Conservation (phyloP, 2,797 vertebrate species). For the Siniperca undulata region DNA sequence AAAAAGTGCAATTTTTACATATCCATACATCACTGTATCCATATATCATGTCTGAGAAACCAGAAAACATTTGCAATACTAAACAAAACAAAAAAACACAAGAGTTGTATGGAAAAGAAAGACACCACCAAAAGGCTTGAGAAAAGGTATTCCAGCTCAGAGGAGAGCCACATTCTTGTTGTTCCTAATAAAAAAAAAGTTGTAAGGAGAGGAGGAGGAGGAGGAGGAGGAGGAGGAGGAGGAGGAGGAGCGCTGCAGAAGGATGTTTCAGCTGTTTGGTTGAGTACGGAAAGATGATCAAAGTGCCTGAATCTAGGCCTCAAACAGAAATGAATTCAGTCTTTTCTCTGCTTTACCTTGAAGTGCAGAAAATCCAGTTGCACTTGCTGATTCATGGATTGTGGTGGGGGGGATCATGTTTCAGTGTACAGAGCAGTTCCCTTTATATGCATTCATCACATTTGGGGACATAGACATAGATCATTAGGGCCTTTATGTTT, state of each 20-base stretch:
- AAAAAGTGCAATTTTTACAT: neutral
- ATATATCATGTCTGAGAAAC: neutral
- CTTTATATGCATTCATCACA: neutral
- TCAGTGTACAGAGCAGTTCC: conserved; percentile 1
- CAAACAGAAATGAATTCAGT: conserved; percentile 34
- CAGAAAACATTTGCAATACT: neutral
- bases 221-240: neutral
- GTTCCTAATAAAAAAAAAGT: conserved; percentile 14
- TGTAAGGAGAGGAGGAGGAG: neutral
- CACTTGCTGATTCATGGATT: conserved; percentile 56
- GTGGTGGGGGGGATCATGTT: neutral
- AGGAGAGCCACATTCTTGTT: conserved; percentile 30
- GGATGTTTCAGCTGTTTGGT: conserved; percentile 32
- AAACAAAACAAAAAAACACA: neutral
- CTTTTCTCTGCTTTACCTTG: conserved; percentile 42
- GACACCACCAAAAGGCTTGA: neutral
- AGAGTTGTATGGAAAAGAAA: neutral
- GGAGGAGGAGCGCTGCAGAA: conserved; percentile 1
- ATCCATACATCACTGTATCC: neutral
- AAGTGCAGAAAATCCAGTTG: conserved; percentile 39
- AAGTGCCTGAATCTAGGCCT: conserved; percentile 48
- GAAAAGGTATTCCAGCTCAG: conserved; percentile 21
- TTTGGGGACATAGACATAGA: neutral
- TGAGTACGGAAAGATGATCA: conserved; percentile 42
- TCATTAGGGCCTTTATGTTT: neutral